A percentile compares a stretch with the other conserved stretches of the same genome.
Evolutionary conservation across 1,140 invertebrate species (phyloP).

Genomic region (Andrena cerasifolii): DNA sequence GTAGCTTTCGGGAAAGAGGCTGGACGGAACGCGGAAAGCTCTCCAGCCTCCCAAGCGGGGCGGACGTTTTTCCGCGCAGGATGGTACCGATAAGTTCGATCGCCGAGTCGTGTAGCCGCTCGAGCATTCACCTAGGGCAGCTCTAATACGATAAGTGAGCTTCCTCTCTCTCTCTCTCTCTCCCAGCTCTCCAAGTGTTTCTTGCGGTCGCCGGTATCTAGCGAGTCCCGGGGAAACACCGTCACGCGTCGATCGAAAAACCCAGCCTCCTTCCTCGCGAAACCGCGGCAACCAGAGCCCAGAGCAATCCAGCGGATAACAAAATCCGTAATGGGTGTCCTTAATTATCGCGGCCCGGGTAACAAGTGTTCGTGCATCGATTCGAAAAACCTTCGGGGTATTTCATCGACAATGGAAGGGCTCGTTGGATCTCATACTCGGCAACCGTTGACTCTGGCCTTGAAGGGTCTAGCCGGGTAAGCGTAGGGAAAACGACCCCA

Average conservation of each 20-base stretch:
- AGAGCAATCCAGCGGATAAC: background rate
- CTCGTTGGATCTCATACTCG: too few species aligned
- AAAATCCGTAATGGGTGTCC: background rate
- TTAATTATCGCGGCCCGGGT: conserved; percentile 3
- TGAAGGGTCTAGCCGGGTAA: too few species aligned
- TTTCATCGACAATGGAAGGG: too few species aligned
- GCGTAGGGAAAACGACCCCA: too few species aligned
- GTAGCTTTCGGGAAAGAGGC: too few species aligned
- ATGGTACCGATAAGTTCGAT: conserved; percentile 30
- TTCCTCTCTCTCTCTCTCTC: too few species aligned
- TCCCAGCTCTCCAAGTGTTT: background rate
- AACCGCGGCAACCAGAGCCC: background rate
- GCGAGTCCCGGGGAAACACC: background rate
- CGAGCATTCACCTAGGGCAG: background rate
- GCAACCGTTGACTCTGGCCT: too few species aligned
- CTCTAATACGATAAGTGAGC: conserved; percentile 9
- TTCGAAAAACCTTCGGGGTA: too few species aligned
- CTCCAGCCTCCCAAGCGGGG: background rate
- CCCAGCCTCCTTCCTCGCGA: background rate
- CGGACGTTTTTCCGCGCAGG: background rate
- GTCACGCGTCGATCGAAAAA: background rate
- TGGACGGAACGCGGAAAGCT: background rate
- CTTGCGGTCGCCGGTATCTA: background rate
- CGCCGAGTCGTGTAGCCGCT: conserved; percentile 1
- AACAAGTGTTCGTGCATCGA: background rate